These are phyloP conservation scores for Campoplex nolae DNA, from an alignment of 2,888 invertebrate genomes.

Conservation along the genomic window DNA sequence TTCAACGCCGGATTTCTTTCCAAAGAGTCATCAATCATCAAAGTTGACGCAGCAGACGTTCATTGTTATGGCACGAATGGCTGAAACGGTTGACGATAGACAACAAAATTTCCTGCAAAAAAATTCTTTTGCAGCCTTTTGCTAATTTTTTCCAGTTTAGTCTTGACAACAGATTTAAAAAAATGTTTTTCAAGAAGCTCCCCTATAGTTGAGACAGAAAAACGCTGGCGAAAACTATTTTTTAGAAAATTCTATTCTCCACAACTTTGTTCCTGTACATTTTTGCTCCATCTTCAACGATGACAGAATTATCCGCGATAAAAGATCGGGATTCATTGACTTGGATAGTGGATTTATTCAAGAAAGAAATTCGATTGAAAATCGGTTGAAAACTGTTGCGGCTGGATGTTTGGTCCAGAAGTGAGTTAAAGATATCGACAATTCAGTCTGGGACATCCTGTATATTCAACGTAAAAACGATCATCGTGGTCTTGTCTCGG, in stretches of 20 bases:
- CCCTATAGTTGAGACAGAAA: neutral
- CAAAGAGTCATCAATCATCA: too few relatives aligned
- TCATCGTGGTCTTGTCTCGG: slow-evolving; percentile 40
- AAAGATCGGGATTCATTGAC: neutral
- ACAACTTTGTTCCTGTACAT: neutral
- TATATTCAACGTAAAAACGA: slow-evolving; percentile 15
- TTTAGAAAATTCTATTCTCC: neutral
- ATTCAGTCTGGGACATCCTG: neutral
- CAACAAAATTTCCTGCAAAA: neutral
- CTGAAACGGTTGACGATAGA: neutral
- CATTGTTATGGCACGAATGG: neutral
- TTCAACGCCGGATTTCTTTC: too few relatives aligned
- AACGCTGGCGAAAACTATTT: neutral
- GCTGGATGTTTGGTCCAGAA: neutral
- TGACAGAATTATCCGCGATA: neutral
- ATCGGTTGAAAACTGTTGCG: neutral
- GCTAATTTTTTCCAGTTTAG: neutral
- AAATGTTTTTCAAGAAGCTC: neutral
- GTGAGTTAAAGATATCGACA: neutral
- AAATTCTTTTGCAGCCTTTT: neutral
- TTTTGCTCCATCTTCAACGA: neutral
- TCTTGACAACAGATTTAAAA: neutral
- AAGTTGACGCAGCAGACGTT: too few relatives aligned
- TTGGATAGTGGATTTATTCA: neutral
- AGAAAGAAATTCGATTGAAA: neutral